Percentiles rank a stretch among this genome's conserved stretches.
These are phyloP conservation scores for Cavia aperea DNA, from an alignment of 2,113 vertebrate genomes.

Conservation along the genomic window DNA sequence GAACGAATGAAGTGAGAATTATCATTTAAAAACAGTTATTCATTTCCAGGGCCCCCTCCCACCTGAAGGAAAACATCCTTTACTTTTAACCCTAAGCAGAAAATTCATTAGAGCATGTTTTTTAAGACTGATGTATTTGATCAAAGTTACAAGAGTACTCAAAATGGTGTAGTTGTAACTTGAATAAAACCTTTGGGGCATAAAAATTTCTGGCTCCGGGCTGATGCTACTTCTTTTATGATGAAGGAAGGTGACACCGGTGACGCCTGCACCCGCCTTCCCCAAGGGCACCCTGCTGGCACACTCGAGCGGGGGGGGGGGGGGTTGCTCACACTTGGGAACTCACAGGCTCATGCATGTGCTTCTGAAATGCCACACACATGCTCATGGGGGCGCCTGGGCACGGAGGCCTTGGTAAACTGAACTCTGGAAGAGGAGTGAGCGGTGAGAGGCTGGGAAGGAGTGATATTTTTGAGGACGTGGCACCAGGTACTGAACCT, in stretches of 20 bases:
- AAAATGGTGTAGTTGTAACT: not conserved
- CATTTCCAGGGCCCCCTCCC: not conserved
- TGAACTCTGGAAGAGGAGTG: not conserved
- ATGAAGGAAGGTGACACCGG: not conserved
- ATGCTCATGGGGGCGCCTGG: not conserved
- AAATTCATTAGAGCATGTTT: not conserved
- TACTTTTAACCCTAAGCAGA: not conserved
- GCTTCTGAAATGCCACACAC: not conserved
- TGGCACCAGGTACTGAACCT: not conserved
- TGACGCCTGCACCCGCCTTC: not conserved
- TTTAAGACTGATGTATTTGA: not conserved
- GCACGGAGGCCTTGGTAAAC: not conserved
- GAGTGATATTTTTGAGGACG: no score
- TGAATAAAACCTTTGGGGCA: not conserved
- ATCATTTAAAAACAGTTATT: not conserved
- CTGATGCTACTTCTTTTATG: not conserved
- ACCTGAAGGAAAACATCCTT: not conserved
- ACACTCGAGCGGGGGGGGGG: not conserved
- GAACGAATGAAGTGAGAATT: not conserved
- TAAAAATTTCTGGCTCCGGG: not conserved
- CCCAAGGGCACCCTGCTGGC: not conserved
- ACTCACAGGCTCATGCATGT: rapidly evolving
- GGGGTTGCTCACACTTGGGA: no score
- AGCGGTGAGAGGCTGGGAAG: not conserved
- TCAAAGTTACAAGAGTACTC: not conserved